Conservation (phyloP, 2,888 invertebrate genomes). For the Caenorhabditis doughertyi region DNA sequence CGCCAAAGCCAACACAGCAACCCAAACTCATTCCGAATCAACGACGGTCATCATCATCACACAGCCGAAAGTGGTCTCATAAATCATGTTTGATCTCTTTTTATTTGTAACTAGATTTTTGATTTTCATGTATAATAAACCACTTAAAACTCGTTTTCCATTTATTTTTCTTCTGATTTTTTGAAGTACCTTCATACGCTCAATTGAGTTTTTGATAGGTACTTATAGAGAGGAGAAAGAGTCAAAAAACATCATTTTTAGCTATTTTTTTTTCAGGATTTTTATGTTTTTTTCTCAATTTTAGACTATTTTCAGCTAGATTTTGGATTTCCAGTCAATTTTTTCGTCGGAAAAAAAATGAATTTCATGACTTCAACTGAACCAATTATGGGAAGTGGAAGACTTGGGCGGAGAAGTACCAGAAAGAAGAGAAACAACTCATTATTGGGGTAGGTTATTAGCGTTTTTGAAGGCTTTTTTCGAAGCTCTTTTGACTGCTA, state of each 20-base stretch:
- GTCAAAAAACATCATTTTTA: background rate
- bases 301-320: background rate
- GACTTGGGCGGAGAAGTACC: constrained; percentile 16
- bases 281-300: background rate
- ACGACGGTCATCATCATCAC: background rate
- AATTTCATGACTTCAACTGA: constrained; percentile 25
- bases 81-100: background rate
- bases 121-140: too few relatives aligned
- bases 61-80: background rate
- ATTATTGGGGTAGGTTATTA: constrained; percentile 45
- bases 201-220: background rate
- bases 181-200: background rate
- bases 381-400: constrained; percentile 25
- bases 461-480: background rate
- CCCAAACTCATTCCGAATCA: background rate
- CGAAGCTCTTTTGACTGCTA: too few relatives aligned
- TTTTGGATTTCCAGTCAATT: background rate
- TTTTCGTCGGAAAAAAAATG: background rate
- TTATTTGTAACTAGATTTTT: background rate
- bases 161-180: background rate
- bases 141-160: background rate
- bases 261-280: background rate
- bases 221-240: background rate
- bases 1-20: constrained; percentile 16
- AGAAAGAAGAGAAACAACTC: constrained; percentile 37